Base-by-base conservation (phyloP, 2,888 invertebrate genomes). In the Spatulosminthurus flaviceps region DNA sequence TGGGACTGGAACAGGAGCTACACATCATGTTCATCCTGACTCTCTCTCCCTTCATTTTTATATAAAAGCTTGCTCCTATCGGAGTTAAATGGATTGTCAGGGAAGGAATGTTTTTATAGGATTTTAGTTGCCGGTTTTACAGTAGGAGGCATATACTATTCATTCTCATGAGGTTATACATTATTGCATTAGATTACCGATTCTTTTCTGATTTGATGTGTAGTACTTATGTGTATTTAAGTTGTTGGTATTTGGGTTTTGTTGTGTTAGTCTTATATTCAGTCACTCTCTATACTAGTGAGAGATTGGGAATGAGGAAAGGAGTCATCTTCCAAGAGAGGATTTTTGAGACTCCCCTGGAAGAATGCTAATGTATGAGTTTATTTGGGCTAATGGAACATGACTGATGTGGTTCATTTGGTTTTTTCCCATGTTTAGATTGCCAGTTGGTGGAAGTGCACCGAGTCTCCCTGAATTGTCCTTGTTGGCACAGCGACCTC, bases 371-470 rank as follows among this genome's bases (percentile, higher is more conserved):
- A 75, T 75, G 66, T 34, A 60, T 21, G 29, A 61, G 64, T 41
- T 74, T 74, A 76, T 76, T 42, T 76, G 76, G 76, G 41, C 67
- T 76, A 76, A 76, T 76, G 76, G 76, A 76, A 76, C 43, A 67
- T 76, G 76, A 74, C 61, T 61, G 74, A 76, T 76, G 76, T 76
- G 76, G 67, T 76, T 76, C 76, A 76, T 73, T 77, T 78, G 69
- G 78, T 74, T 22, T 70, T 73, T 83, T 22, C 42, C 22, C 22
- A 29, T 43, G 5, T 34, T 24, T 22, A 85, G 85, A 80, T 80
- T 85, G 70, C 82, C 84, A 75, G 82, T 83, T 64, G 80, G 83
- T 81, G 84, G 85, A 77, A 82, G 84, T 78, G 78, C 80, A 43
- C 83, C 85, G 67, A 83, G 83, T 76, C 61, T 72, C 22, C 78